phyloP scores from a whole-genome alignment of 2,888 invertebrate species.

The Apamea sordens region DNA sequence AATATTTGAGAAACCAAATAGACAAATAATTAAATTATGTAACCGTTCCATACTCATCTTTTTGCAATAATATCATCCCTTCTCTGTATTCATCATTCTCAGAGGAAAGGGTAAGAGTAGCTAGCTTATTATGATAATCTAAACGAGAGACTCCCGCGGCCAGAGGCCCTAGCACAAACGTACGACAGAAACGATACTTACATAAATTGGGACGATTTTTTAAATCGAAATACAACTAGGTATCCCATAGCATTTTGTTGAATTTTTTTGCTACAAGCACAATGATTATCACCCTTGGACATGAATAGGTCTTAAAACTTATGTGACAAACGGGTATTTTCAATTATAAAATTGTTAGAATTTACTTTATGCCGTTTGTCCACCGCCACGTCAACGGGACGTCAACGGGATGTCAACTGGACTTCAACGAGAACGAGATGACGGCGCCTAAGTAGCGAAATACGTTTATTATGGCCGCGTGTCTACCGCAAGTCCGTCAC shows the following conservation, averaged over 20 bases:
- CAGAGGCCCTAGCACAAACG: neutral
- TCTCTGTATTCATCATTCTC: constrained; percentile 11
- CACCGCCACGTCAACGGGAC: too few species aligned
- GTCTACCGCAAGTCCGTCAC: neutral
- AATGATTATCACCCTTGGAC: neutral
- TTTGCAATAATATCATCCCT: constrained; percentile 1
- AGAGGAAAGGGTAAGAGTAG: constrained; percentile 4
- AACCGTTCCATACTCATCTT: neutral
- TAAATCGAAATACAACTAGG: neutral
- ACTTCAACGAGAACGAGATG: neutral
- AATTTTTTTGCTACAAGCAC: neutral
- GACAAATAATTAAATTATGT: too few species aligned
- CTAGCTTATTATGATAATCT: constrained; percentile 11
- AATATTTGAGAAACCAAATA: neutral
- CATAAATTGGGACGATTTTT: neutral
- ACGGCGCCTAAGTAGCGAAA: neutral
- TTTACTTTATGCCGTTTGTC: too few species aligned
- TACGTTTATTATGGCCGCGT: neutral
- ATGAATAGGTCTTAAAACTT: too few species aligned
- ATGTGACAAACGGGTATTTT: too few species aligned
- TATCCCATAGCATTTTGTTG: neutral
- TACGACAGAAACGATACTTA: too few species aligned
- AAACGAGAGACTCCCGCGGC: constrained; percentile 1
- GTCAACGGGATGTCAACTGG: neutral
- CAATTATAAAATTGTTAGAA: too few species aligned